Percentiles rank a stretch among this genome's conserved stretches.
These are phyloP conservation scores for Saccostrea echinata DNA, from an alignment of 1,140 invertebrate species.

Conservation along the genomic window DNA sequence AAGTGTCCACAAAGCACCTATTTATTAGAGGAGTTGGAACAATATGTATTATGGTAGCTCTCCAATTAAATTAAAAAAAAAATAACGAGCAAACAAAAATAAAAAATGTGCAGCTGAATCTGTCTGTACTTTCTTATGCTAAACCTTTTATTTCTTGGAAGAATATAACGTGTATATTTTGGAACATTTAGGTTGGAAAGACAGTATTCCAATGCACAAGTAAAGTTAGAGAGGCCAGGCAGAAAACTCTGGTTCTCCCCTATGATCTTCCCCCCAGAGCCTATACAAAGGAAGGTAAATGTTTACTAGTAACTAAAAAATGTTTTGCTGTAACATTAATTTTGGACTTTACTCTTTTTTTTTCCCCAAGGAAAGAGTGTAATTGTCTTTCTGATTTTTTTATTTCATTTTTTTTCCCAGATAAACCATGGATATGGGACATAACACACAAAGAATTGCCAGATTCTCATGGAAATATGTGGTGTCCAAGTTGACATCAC, in stretches of 20 bases:
- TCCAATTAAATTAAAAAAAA: too few relatives aligned
- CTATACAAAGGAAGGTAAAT: not conserved
- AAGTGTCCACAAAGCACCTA: too few relatives aligned
- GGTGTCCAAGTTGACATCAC: conserved; percentile 69
- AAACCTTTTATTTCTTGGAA: too few relatives aligned
- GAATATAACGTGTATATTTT: too few relatives aligned
- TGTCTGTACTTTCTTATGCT: too few relatives aligned
- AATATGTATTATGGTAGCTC: too few relatives aligned
- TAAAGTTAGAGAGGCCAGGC: not conserved
- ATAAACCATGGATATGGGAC: conserved; percentile 78
- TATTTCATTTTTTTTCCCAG: conserved; percentile 65
- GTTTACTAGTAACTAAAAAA: not conserved
- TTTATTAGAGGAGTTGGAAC: too few relatives aligned
- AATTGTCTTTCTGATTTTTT: not conserved
- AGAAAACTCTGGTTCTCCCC: not conserved
- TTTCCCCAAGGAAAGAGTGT: not conserved
- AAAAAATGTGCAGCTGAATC: too few relatives aligned
- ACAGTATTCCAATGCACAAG: conserved; percentile 10
- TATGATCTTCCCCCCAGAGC: conserved; percentile 19
- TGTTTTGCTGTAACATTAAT: too few relatives aligned
- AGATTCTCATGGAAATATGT: conserved; percentile 75
- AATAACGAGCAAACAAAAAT: too few relatives aligned
- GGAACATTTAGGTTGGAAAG: not conserved
- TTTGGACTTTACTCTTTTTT: not conserved
- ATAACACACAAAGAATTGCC: conserved; percentile 75